phyloP scores from a whole-genome alignment of 2,113 vertebrate species.

The Cochlearius cochlearius region DNA sequence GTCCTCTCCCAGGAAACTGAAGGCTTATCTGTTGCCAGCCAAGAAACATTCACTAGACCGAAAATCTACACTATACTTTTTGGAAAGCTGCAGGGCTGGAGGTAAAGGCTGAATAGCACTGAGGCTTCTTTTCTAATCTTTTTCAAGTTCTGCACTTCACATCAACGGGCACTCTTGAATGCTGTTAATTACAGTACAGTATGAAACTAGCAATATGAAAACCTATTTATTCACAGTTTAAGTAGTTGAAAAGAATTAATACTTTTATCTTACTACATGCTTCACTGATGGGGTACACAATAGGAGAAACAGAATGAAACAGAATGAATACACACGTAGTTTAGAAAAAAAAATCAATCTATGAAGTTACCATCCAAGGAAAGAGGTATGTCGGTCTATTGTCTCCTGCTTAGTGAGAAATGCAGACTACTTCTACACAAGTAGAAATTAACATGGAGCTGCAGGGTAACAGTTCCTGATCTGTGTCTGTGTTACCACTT shows the following conservation, averaged over 20 bases:
- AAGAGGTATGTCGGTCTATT: neutral
- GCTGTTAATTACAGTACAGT: slow-evolving; percentile 3
- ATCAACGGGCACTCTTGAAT: neutral
- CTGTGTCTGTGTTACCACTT: neutral
- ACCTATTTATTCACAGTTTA: neutral
- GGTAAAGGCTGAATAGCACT: neutral
- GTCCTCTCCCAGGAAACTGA: slow-evolving; percentile 14
- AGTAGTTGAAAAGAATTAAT: slow-evolving; percentile 7
- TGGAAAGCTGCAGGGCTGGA: neutral
- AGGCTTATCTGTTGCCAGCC: slow-evolving; percentile 30
- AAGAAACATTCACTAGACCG: slow-evolving; percentile 9
- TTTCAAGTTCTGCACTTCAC: neutral
- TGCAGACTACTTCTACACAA: neutral
- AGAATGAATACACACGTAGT: neutral
- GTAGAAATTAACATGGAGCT: neutral
- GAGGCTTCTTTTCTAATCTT: slow-evolving; percentile 31
- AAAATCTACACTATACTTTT: neutral
- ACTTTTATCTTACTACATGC: slow-evolving; percentile 20
- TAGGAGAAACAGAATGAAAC: neutral
- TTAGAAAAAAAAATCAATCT: neutral
- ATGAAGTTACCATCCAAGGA: neutral
- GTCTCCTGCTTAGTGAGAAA: neutral
- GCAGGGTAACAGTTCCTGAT: neutral
- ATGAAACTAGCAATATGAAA: slow-evolving; percentile 5
- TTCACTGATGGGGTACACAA: neutral